These are phyloP conservation scores for Bostrychus sinensis DNA, from an alignment of 2,113 vertebrate genomes.

Conservation along the genomic window DNA sequence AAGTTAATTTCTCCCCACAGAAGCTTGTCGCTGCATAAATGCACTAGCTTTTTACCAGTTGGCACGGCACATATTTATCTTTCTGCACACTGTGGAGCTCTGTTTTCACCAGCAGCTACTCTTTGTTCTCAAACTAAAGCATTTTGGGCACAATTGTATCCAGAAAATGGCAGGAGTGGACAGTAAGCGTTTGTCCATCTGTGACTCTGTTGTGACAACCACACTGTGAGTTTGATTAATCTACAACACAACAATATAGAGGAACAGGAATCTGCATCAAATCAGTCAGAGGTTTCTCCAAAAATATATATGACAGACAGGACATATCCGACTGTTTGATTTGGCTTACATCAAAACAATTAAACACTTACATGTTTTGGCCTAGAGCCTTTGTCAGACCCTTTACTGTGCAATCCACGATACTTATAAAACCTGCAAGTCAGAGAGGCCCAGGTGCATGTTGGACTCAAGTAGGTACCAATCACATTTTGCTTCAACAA, in stretches of 20 bases:
- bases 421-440: too few relatives aligned
- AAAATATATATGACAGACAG: too few relatives aligned
- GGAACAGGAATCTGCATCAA: neutral
- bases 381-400: too few relatives aligned
- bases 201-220: neutral
- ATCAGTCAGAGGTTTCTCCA: too few relatives aligned
- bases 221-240: neutral
- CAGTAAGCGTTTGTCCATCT: neutral
- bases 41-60: conserved; percentile 2
- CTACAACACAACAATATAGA: neutral
- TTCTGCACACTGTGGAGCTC: neutral
- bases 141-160: conserved; percentile 2
- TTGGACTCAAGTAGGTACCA: too few relatives aligned
- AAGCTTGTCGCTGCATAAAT: neutral
- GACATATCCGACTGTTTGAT: too few relatives aligned
- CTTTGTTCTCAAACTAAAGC: conserved; percentile 8
- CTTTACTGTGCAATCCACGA: too few relatives aligned
- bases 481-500: too few relatives aligned
- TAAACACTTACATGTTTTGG: too few relatives aligned
- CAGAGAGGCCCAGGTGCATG: too few relatives aligned
- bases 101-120: conserved; percentile 3
- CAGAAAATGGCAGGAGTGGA: conserved; percentile 4
- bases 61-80: conserved; percentile 21
- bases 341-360: too few relatives aligned
- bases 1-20: neutral